Base-by-base conservation (phyloP, 2,888 invertebrate species). In the Maniola hyperantus region DNA sequence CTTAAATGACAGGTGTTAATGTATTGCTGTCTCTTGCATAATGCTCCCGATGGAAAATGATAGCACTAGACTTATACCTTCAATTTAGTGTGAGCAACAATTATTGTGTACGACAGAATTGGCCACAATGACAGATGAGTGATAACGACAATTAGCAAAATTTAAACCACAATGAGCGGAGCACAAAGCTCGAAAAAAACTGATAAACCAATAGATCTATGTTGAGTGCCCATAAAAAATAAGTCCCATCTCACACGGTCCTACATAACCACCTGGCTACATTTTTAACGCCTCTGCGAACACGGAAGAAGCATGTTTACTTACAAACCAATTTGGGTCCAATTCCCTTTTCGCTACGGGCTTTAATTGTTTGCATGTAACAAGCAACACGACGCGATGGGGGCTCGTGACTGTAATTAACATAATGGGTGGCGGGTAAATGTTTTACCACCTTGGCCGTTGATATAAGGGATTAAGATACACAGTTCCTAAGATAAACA, bases 361-460 rank as follows among this genome's bases (percentile, higher is more conserved):
- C 66, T 64, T 72, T 69, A 70, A 72, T 74, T 73, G 73, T 71
- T 69, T 71, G 70, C 64, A 48, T 55, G 60, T 20, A 63, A 61
- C 54, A 69, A 70, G 54, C 64, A 68, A 71, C 66, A 71, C 68
- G 66, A 71, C 65, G 67, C 64, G 67, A 68, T 53, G 68, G 63
- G 70, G 68, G 71, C 69, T 69, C 72, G 70, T 72, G 73, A 74
- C 74, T 69, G 76, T 83, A 84, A 84, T 85, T 83, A 84, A 75
- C 83, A 80, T 84, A 83, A 84, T 81, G 82, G 79, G 73, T 73
- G 75, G 75, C 71, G 69, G 76, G 77, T 78, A 79, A 83, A 82
- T 79, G 79, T 82, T 84, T 79, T 83, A 81, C 77, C 73, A 78
- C 78, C 77, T 80, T 79, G 72, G 77, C 78, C 77, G 20, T 20